Conservation (phyloP, 1,140 invertebrate species). For the Bathynomus jamesi region DNA sequence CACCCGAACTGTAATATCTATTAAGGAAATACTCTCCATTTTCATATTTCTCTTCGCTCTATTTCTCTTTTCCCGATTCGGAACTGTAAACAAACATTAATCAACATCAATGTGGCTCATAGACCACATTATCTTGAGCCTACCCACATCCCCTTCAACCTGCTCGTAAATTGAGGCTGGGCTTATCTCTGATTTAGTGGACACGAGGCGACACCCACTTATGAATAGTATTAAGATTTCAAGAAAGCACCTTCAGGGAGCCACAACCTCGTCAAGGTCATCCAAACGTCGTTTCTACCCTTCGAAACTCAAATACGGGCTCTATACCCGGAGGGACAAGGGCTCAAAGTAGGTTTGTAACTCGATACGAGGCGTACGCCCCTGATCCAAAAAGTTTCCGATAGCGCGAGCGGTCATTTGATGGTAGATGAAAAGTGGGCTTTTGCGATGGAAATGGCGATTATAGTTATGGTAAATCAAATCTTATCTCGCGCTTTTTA, state of each 20-base stretch:
- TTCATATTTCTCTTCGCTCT: not conserved
- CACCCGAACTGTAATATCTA: too few relatives aligned
- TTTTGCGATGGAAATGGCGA: not conserved
- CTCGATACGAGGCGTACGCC: not conserved
- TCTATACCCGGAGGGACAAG: not conserved
- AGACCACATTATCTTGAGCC: not conserved
- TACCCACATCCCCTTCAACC: not conserved
- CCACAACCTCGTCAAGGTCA: not conserved
- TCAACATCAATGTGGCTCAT: not conserved
- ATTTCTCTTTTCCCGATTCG: not conserved
- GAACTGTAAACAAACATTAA: not conserved
- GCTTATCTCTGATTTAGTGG: constrained; percentile 1
- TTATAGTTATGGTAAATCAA: not conserved
- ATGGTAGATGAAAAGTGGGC: not conserved
- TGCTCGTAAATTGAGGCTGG: not conserved
- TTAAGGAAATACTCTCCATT: not conserved
- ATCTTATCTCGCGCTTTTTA: not conserved
- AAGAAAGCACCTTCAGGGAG: not conserved
- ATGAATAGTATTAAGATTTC: constrained; percentile 1
- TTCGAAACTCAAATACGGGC: not conserved
- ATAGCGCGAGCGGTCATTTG: not conserved
- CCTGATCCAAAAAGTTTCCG: not conserved
- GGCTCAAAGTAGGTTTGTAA: not conserved
- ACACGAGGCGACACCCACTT: not conserved
- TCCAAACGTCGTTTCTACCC: not conserved